Evolutionary conservation across 2,797 vertebrate genomes (phyloP).

Genomic region (Lacerta bilineata): DNA sequence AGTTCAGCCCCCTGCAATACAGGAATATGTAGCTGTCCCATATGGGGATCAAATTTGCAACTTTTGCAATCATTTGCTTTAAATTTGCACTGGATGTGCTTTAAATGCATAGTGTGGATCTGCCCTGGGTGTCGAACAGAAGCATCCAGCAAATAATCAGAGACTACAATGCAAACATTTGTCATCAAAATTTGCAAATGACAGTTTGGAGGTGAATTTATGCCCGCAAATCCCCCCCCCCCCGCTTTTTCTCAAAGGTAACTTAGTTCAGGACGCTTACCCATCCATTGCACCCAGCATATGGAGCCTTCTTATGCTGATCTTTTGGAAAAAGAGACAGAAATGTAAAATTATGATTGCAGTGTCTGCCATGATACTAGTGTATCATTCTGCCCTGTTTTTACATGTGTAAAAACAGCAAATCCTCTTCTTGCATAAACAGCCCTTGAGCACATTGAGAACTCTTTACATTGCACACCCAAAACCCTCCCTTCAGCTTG

Average conservation of each 20-base stretch:
- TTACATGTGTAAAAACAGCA: slow-evolving; percentile 41
- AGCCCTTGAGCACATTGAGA: slow-evolving; percentile 53
- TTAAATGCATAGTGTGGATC: too few relatives aligned
- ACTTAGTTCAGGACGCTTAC: neutral
- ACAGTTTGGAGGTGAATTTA: neutral
- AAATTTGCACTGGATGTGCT: too few relatives aligned
- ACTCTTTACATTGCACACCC: slow-evolving; percentile 38
- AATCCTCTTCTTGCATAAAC: slow-evolving; percentile 33
- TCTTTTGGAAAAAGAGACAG: slow-evolving; percentile 3
- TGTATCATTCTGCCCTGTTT: slow-evolving; percentile 42
- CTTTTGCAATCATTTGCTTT: too few relatives aligned
- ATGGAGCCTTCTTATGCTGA: accelerated
- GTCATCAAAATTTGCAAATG: neutral
- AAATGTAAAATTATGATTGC: neutral
- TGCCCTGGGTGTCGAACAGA: too few relatives aligned
- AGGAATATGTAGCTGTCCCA: too few relatives aligned
- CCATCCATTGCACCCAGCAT: neutral
- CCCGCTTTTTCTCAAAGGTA: neutral
- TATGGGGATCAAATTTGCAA: too few relatives aligned
- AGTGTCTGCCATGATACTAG: neutral
- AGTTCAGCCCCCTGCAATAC: too few relatives aligned
- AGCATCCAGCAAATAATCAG: neutral
- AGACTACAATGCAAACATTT: neutral
- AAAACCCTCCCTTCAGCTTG: neutral
- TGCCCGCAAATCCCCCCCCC: neutral